These are phyloP conservation scores for Oplegnathus fasciatus DNA, from an alignment of 2,113 vertebrate species.

Conservation along the genomic window DNA sequence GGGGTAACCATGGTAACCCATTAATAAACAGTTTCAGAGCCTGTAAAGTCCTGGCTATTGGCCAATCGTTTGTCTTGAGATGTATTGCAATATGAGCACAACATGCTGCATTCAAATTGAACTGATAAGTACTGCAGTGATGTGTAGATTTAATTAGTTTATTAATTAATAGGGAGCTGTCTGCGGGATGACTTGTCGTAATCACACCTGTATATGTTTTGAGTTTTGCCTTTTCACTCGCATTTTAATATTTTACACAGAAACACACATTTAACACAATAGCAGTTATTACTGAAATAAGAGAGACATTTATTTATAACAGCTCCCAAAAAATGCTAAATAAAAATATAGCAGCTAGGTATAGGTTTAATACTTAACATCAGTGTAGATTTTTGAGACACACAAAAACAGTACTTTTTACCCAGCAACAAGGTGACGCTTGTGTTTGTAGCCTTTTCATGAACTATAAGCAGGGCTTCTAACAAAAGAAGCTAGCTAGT, in stretches of 20 bases:
- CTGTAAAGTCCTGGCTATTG: background rate
- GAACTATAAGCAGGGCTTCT: background rate
- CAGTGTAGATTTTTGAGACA: no score
- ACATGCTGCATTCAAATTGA: background rate
- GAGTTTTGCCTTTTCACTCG: background rate
- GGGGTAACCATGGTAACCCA: constrained; percentile 40
- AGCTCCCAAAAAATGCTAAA: no score
- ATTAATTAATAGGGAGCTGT: background rate
- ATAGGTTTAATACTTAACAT: no score
- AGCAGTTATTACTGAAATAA: background rate
- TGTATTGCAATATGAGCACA: background rate
- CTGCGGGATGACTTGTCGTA: background rate
- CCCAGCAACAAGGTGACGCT: background rate
- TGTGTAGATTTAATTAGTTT: background rate
- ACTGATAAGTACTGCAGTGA: background rate
- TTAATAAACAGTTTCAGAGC: constrained; percentile 1
- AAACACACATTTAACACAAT: background rate
- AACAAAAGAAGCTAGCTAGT: background rate
- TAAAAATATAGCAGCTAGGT: no score
- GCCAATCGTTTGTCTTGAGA: constrained; percentile 8
- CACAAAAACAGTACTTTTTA: no score
- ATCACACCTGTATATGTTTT: background rate
- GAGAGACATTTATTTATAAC: no score
- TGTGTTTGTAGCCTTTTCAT: background rate
- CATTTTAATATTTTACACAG: background rate